These are phyloP conservation scores for Neocrepidodera transversa DNA, from an alignment of 2,888 invertebrate species.

Conservation along the genomic window DNA sequence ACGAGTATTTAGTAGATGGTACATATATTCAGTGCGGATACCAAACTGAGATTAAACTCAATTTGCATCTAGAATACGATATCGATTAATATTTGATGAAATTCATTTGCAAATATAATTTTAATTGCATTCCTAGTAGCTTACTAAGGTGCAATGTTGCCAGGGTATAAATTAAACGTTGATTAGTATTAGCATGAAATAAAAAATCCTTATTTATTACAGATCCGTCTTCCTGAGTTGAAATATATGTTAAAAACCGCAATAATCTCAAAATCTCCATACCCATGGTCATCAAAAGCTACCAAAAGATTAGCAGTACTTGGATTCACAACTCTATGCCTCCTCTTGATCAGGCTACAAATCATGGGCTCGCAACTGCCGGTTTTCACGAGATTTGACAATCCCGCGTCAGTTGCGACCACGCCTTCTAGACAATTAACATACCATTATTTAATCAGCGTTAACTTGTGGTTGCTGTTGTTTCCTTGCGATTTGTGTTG, in stretches of 20 bases:
- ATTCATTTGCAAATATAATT: no score
- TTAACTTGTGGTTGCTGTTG: slow-evolving; percentile 89
- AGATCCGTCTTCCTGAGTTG: slow-evolving; percentile 63
- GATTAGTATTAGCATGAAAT: no score
- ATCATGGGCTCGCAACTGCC: slow-evolving; percentile 97
- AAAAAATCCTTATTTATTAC: no score
- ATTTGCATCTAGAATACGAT: no score
- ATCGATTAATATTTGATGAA: no score
- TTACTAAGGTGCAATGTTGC: no score
- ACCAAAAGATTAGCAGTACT: slow-evolving; percentile 82
- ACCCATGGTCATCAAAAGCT: slow-evolving; percentile 71
- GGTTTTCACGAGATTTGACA: slow-evolving; percentile 96
- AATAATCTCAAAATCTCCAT: slow-evolving; percentile 64
- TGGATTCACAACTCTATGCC: slow-evolving; percentile 77
- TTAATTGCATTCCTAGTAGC: no score
- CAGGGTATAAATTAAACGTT: no score
- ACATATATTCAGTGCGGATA: no score
- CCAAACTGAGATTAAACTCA: no score
- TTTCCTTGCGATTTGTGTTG: slow-evolving; percentile 92
- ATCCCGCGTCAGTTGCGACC: slow-evolving; percentile 90
- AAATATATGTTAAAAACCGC: slow-evolving; percentile 61
- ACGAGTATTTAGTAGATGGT: no score
- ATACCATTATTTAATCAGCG: slow-evolving; percentile 89
- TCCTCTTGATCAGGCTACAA: slow-evolving; percentile 84
- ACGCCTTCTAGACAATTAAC: slow-evolving; percentile 88